Percentiles rank a stretch among this genome's conserved stretches.
Evolutionary conservation across 2,113 vertebrate species (phyloP).

Genomic region (Campylorhamphus procurvoides): DNA sequence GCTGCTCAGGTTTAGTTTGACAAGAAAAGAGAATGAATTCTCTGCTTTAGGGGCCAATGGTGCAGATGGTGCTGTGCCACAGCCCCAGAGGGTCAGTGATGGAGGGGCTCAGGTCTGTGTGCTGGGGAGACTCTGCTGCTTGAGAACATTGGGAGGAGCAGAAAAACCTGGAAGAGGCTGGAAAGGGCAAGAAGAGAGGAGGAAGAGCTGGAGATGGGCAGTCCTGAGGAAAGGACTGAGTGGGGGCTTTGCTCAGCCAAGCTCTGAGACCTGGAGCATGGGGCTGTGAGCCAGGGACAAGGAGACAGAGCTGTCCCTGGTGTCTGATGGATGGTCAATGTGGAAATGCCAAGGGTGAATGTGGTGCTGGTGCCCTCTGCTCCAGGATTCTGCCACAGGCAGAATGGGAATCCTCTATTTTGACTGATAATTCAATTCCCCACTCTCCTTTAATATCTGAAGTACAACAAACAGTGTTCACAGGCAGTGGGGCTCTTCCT

Average conservation of each 20-base stretch:
- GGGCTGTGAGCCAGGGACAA: neutral
- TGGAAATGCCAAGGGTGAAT: neutral
- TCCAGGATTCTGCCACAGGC: neutral
- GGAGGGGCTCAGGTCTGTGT: neutral
- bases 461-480: neutral
- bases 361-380: neutral
- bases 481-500: neutral
- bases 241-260: neutral
- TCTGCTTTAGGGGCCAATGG: neutral
- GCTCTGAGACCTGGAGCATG: neutral
- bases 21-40: neutral
- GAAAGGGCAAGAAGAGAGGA: neutral
- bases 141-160: neutral
- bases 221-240: neutral
- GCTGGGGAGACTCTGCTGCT: neutral
- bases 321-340: neutral
- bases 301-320: neutral
- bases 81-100: neutral
- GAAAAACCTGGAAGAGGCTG: neutral
- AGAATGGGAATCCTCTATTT: neutral
- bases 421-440: neutral
- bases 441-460: neutral
- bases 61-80: neutral
- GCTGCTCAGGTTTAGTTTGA: neutral
- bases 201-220: neutral